Percentiles rank a stretch among this genome's conserved stretches.
phyloP scores from a whole-genome alignment of 2,113 vertebrate genomes.

The Trachemys scripta region DNA sequence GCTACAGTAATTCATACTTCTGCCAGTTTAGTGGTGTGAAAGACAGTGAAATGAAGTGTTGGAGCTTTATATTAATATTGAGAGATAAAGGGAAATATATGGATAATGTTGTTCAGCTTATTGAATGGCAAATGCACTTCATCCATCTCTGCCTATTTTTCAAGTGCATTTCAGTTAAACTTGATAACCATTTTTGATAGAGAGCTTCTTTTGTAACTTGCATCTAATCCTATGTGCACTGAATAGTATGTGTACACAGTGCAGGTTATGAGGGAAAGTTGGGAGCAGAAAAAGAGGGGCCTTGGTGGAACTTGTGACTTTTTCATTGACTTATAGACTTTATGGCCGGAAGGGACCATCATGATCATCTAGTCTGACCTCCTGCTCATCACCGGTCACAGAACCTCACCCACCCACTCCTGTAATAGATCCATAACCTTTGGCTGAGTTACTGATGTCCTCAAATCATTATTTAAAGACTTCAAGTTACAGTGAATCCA shows the following conservation, averaged over 20 bases:
- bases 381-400: background rate
- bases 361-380: background rate
- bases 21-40: conserved; percentile 72
- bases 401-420: background rate
- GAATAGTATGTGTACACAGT: background rate
- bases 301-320: background rate
- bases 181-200: background rate
- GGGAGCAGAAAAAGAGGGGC: background rate
- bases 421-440: background rate
- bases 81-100: conserved; percentile 50
- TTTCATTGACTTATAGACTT: background rate
- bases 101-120: conserved; percentile 4
- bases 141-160: background rate
- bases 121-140: background rate
- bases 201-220: background rate
- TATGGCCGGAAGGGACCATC: background rate
- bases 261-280: background rate
- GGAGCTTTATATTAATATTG: conserved; percentile 61
- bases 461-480: background rate
- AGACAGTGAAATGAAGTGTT: conserved; percentile 43
- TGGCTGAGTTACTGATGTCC: background rate
- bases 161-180: background rate
- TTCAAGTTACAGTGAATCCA: background rate
- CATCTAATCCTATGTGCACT: background rate
- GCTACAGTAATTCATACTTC: conserved; percentile 81